Percentiles rank a stretch among this genome's conserved stretches.
These are phyloP conservation scores for Scyliorhinus canicula DNA, from an alignment of 2,797 vertebrate genomes.

Conservation along the genomic window DNA sequence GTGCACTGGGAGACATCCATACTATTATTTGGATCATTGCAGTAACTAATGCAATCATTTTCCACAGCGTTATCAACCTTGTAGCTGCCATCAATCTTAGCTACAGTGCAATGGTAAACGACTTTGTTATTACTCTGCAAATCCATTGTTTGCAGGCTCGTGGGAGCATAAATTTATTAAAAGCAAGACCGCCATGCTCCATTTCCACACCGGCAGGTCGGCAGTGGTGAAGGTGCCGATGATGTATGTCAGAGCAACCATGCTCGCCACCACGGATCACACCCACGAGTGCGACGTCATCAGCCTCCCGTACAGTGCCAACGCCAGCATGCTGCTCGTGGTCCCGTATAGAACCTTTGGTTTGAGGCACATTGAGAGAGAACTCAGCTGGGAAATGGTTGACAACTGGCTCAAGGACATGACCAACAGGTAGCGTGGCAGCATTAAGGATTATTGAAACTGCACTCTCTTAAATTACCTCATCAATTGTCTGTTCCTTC, in stretches of 20 bases:
- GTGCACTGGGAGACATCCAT: background rate
- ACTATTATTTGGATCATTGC: slow-evolving; percentile 3
- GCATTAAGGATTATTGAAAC: too few relatives aligned
- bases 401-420: slow-evolving; percentile 16
- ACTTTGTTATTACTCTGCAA: background rate
- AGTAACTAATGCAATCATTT: slow-evolving; percentile 32
- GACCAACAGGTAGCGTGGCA: slow-evolving; percentile 32
- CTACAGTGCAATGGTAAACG: background rate
- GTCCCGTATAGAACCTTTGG: background rate
- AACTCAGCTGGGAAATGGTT: slow-evolving; percentile 19
- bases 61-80: slow-evolving; percentile 13
- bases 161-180: slow-evolving; percentile 37
- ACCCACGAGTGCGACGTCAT: background rate
- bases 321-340: slow-evolving; percentile 25
- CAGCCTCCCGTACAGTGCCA: slow-evolving; percentile 25
- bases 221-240: slow-evolving; percentile 15
- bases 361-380: slow-evolving; percentile 30
- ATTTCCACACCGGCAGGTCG: slow-evolving; percentile 19
- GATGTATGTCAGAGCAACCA: slow-evolving; percentile 1
- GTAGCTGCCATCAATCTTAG: background rate
- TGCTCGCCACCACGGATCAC: slow-evolving; percentile 6
- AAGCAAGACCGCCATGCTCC: slow-evolving; percentile 4
- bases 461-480: background rate
- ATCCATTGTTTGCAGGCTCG: background rate
- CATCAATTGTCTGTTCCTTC: background rate